Conservation (phyloP, 1,140 invertebrate genomes). For the Hyposmocoma kahamanoa region DNA sequence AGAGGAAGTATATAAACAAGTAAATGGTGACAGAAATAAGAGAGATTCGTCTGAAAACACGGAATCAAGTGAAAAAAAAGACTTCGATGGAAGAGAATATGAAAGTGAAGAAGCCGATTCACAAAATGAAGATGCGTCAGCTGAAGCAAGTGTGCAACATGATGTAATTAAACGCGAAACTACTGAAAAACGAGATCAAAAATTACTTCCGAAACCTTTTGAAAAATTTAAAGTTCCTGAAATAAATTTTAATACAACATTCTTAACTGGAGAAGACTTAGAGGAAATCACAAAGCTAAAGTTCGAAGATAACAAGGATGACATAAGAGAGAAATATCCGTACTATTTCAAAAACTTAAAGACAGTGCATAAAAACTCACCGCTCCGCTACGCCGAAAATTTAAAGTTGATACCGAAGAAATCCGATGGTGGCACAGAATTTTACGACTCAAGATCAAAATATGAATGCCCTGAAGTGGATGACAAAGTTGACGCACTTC, state of each 20-base stretch:
- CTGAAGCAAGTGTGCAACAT: slow-evolving; percentile 20
- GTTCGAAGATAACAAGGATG: slow-evolving; percentile 20
- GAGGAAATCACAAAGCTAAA: slow-evolving; percentile 28
- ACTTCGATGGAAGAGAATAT: slow-evolving; percentile 16
- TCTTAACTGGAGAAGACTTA: slow-evolving; percentile 31
- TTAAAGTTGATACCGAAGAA: slow-evolving; percentile 74
- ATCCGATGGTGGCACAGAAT: slow-evolving; percentile 72
- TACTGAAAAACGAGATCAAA: too few species aligned
- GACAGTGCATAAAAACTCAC: slow-evolving; percentile 69
- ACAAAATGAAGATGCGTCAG: not conserved
- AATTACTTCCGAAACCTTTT: too few species aligned
- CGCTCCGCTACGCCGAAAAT: slow-evolving; percentile 76
- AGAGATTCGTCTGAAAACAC: too few species aligned
- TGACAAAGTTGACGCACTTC: slow-evolving; percentile 67
- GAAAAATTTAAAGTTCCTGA: slow-evolving; percentile 36
- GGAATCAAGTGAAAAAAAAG: slow-evolving; percentile 1
- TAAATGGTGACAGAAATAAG: slow-evolving; percentile 13
- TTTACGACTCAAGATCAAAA: slow-evolving; percentile 74
- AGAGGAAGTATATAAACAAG: slow-evolving; percentile 18
- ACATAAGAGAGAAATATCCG: slow-evolving; percentile 65
- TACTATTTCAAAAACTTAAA: slow-evolving; percentile 62
- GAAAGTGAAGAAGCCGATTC: slow-evolving; percentile 9
- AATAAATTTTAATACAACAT: slow-evolving; percentile 42
- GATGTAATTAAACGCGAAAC: slow-evolving; percentile 41
- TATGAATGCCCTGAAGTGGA: slow-evolving; percentile 71